A percentile compares a stretch with the other conserved stretches of the same genome.
Conservation (phyloP, 2,888 invertebrate species). For the Coelinius sp. region DNA sequence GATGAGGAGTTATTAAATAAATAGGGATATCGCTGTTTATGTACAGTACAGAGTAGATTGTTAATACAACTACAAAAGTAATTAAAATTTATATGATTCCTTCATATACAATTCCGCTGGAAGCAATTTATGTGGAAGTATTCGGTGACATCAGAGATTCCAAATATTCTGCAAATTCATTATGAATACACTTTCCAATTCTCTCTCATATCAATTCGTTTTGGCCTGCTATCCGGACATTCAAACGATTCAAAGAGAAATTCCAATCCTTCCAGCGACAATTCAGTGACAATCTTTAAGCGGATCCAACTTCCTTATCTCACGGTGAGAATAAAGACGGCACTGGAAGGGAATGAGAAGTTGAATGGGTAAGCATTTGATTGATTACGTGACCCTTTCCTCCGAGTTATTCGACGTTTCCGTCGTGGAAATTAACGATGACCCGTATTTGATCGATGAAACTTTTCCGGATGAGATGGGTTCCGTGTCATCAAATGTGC, state of each 20-base stretch:
- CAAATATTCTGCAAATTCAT: neutral
- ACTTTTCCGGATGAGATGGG: neutral
- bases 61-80: neutral
- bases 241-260: neutral
- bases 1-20: neutral
- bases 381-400: conserved; percentile 11
- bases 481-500: neutral
- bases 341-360: conserved; percentile 6
- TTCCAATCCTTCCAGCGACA: neutral
- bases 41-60: neutral
- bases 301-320: neutral
- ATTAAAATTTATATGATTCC: neutral
- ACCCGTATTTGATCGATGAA: neutral
- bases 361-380: neutral
- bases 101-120: neutral
- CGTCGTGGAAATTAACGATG: neutral
- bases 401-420: neutral
- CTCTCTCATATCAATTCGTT: neutral
- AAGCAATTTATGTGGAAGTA: neutral
- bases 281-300: neutral
- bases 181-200: neutral
- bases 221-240: no score
- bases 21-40: neutral
- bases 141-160: neutral
- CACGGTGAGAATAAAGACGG: neutral